A percentile compares a stretch with the other conserved stretches of the same genome.
Evolutionary conservation across 2,113 vertebrate species (phyloP).

Genomic region (Solenodon paradoxus): DNA sequence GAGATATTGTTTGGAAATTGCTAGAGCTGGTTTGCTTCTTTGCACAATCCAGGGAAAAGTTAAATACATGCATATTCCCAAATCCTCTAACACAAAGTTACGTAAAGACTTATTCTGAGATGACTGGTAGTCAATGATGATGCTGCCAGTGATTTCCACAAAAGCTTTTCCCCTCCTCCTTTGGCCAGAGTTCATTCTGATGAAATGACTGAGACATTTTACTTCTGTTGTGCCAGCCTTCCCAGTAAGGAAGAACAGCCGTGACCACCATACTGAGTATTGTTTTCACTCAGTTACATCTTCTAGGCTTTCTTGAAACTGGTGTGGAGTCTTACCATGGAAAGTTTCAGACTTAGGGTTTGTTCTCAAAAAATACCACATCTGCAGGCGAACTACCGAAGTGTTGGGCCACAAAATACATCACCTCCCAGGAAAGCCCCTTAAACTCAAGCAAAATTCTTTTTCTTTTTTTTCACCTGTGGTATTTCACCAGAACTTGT

Average conservation of each 20-base stretch:
- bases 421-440: constrained; percentile 67
- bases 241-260: constrained; percentile 40
- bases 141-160: constrained; percentile 47
- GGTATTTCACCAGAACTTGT: constrained; percentile 57
- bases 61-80: constrained; percentile 23
- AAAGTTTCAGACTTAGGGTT: constrained; percentile 60
- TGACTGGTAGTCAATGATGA: constrained; percentile 22
- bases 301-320: constrained; percentile 74
- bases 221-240: constrained; percentile 34
- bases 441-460: constrained; percentile 20
- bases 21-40: constrained; percentile 32
- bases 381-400: constrained; percentile 15
- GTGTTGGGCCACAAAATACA: constrained; percentile 9
- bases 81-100: constrained; percentile 53
- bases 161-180: not conserved
- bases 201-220: not conserved
- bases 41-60: constrained; percentile 29
- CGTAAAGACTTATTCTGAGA: constrained; percentile 43
- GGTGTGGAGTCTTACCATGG: constrained; percentile 55
- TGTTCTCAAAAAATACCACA: constrained; percentile 69
- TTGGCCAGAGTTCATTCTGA: not conserved
- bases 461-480: constrained; percentile 43
- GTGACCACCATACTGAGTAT: constrained; percentile 38
- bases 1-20: constrained; percentile 48
- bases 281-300: constrained; percentile 66